Percentiles rank a stretch among this genome's conserved stretches.
phyloP scores from a whole-genome alignment of 1,140 invertebrate genomes.

The Homarus americanus region DNA sequence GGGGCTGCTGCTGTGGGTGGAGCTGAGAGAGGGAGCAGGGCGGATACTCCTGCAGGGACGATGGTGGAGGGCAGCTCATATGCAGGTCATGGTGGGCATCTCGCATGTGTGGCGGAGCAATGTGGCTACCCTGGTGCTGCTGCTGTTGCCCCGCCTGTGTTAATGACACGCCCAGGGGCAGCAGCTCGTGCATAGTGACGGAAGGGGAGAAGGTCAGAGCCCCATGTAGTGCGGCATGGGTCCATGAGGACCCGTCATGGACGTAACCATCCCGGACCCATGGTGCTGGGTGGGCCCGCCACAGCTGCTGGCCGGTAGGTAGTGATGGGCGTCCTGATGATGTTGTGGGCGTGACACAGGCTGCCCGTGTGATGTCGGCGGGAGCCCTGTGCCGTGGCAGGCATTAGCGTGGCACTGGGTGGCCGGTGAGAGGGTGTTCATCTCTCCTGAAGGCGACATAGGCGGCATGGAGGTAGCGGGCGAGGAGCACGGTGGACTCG shows the following conservation, averaged over 20 bases:
- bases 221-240: constrained; percentile 29
- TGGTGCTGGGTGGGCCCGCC: constrained; percentile 26
- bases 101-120: background rate
- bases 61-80: background rate
- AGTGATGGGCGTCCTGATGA: constrained; percentile 13
- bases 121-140: background rate
- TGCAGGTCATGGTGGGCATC: constrained; percentile 14
- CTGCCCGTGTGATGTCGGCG: background rate
- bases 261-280: background rate
- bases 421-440: background rate
- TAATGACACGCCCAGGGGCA: background rate
- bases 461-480: constrained; percentile 33
- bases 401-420: constrained; percentile 35
- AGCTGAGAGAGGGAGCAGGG: constrained; percentile 11
- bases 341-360: constrained; percentile 2
- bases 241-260: constrained; percentile 22
- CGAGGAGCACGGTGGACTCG: constrained; percentile 84
- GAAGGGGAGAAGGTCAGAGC: background rate
- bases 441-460: constrained; percentile 31
- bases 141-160: constrained; percentile 13
- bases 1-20: background rate
- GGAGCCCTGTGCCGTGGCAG: constrained; percentile 17
- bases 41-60: background rate
- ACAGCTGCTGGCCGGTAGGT: background rate
- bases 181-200: constrained; percentile 18